Conservation (phyloP, 2,113 vertebrate species). For the Spheniscus mendiculus region DNA sequence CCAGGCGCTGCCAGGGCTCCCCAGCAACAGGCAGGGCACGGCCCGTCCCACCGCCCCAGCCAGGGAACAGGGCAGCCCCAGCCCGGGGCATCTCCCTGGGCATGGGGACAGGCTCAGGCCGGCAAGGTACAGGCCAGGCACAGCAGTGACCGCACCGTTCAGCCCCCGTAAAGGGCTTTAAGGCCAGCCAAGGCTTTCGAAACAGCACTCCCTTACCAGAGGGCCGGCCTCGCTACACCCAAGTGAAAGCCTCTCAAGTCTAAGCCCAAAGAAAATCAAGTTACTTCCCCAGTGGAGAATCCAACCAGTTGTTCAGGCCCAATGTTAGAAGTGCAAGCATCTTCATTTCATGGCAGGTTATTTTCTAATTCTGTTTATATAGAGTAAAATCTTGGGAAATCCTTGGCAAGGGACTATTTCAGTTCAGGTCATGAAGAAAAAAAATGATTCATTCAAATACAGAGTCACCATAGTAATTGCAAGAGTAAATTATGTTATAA, state of each 20-base stretch:
- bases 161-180: background rate
- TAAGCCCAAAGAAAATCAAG: background rate
- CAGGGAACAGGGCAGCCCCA: background rate
- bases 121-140: no score
- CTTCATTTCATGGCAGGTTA: background rate
- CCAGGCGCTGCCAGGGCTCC: accelerated
- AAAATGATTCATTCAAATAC: background rate
- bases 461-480: background rate
- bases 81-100: background rate
- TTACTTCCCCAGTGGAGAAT: background rate
- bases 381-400: background rate
- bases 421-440: background rate
- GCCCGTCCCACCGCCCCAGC: background rate
- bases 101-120: background rate
- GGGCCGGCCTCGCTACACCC: background rate
- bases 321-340: accelerated
- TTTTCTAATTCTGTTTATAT: background rate
- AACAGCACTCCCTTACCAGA: accelerated
- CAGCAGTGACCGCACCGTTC: accelerated
- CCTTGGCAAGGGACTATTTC: background rate
- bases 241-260: background rate
- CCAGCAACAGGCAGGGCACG: background rate
- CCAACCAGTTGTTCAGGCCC: background rate
- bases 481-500: background rate
- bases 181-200: background rate